Evolutionary conservation across 2,113 vertebrate species (phyloP).

Genomic region (Setophaga kirtlandii): DNA sequence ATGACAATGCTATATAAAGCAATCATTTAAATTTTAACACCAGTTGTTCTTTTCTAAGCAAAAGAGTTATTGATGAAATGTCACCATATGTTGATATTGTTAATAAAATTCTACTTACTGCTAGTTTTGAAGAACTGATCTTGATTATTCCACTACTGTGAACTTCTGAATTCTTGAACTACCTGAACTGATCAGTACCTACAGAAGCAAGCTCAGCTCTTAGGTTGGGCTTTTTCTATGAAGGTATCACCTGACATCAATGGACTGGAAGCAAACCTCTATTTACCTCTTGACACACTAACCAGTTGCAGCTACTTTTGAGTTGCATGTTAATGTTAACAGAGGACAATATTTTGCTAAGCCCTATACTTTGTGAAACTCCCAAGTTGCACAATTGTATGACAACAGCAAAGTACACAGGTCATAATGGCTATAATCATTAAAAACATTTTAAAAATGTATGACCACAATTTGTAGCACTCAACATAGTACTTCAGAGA

Average conservation of each 20-base stretch:
- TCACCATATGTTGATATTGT: constrained; percentile 47
- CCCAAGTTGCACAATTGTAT: not conserved
- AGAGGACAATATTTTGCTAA: not conserved
- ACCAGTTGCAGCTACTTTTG: not conserved
- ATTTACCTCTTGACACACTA: not conserved
- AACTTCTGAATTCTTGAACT: not conserved
- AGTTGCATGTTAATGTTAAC: not conserved
- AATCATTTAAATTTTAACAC: not conserved
- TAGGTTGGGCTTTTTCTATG: not conserved
- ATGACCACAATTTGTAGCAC: not conserved
- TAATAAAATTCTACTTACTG: not conserved
- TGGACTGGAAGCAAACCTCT: not conserved
- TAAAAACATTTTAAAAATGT: not conserved
- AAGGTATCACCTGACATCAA: not conserved
- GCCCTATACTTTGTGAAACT: not conserved
- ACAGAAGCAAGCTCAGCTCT: not conserved
- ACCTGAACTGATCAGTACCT: not conserved
- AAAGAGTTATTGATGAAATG: constrained; percentile 65
- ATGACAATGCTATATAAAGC: not conserved
- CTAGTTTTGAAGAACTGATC: not conserved
- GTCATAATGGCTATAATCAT: not conserved
- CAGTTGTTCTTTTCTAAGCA: not conserved
- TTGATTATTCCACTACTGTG: not conserved
- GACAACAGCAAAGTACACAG: not conserved
- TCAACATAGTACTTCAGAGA: not conserved